These are phyloP conservation scores for Ciona savignyi DNA, from an alignment of 23 tunicate species.

Conservation along the genomic window DNA sequence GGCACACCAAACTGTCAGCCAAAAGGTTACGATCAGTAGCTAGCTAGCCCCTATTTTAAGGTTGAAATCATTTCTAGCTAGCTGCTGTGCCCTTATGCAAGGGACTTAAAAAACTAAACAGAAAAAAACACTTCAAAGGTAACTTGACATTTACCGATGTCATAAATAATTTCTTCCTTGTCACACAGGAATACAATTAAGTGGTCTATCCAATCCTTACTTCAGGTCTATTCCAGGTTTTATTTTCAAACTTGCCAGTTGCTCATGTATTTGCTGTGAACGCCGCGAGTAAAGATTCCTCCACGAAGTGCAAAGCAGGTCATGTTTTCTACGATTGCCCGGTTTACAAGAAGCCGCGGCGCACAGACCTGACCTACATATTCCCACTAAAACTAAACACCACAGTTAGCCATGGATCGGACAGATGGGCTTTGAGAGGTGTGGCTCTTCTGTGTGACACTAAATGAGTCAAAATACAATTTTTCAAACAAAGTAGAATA, in stretches of 20 bases:
- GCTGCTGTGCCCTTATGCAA: no score
- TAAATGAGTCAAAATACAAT: constrained; percentile 44
- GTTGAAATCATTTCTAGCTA: no score
- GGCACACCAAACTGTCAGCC: no score
- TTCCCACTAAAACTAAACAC: constrained; percentile 74
- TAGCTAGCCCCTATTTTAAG: no score
- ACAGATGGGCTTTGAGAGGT: constrained; percentile 90
- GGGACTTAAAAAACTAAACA: not conserved
- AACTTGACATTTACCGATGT: no score
- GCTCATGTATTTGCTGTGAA: constrained; percentile 97
- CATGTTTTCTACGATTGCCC: constrained; percentile 86
- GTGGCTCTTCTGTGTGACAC: constrained; percentile 91
- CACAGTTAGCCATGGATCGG: constrained; percentile 67
- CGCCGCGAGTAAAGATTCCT: constrained; percentile 30
- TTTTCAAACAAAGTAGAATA: no score
- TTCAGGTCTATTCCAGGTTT: constrained; percentile 27
- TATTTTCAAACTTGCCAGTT: constrained; percentile 79
- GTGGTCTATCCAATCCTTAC: no score
- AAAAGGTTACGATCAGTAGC: no score
- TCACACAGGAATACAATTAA: no score
- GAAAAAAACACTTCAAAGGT: not conserved
- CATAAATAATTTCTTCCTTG: no score
- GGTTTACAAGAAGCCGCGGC: constrained; percentile 85
- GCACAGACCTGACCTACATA: constrained; percentile 89
- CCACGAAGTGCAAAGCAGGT: constrained; percentile 50